Evolutionary conservation across 2,888 invertebrate genomes (phyloP).

Genomic region (Cyclophora punctaria): DNA sequence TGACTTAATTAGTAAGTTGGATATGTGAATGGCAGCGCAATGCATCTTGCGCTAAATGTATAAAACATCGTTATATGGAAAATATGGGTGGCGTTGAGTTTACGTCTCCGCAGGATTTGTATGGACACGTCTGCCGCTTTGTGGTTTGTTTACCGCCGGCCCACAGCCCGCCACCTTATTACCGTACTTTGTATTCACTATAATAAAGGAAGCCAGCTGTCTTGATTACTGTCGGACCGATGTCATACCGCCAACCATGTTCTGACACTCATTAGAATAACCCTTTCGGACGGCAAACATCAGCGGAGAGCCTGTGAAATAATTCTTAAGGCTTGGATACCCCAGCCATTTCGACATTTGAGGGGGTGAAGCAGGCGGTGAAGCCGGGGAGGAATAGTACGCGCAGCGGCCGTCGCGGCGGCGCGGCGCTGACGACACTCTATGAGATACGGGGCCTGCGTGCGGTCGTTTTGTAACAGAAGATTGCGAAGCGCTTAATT

Average conservation of each 20-base stretch:
- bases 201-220: not conserved
- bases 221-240: not conserved
- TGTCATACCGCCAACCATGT: not conserved
- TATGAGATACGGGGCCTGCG: no score
- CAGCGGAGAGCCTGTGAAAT: no score
- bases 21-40: conserved; percentile 74
- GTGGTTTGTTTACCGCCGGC: not conserved
- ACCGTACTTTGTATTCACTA: not conserved
- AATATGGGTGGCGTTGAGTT: conserved; percentile 57
- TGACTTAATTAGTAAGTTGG: conserved; percentile 74
- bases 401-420: no score
- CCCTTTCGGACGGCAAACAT: not conserved
- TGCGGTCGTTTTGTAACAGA: no score
- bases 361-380: no score
- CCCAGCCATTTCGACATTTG: no score
- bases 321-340: no score
- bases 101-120: conserved; percentile 33
- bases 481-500: no score
- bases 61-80: conserved; percentile 67
- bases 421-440: no score
- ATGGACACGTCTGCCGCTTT: conserved; percentile 27
- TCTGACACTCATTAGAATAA: not conserved
- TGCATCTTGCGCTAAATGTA: conserved; percentile 58
- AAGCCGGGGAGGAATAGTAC: no score
- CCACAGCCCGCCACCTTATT: no score